phyloP scores from a whole-genome alignment of 2,113 vertebrate genomes.

The Nerophis lumbriciformis region DNA sequence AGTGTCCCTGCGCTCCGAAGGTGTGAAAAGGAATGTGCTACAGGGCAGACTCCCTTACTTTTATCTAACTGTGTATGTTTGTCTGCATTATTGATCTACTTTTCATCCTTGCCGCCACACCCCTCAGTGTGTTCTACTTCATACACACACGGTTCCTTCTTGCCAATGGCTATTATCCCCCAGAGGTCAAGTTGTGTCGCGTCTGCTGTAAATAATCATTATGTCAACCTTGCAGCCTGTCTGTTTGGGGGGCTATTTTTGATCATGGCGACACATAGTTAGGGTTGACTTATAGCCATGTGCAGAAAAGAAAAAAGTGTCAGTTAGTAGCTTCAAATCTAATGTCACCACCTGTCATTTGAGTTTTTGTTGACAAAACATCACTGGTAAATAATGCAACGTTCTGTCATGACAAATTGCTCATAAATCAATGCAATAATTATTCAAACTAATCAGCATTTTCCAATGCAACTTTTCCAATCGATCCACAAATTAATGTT shows the following conservation, averaged over 20 bases:
- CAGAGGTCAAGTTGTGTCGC: conserved; percentile 1
- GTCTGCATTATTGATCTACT: background rate
- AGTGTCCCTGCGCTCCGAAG: background rate
- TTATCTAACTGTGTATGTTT: conserved; percentile 12
- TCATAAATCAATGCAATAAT: background rate
- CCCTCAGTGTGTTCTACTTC: background rate
- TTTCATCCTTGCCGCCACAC: too few species aligned
- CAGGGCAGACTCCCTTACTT: background rate
- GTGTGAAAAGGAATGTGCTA: conserved; percentile 24
- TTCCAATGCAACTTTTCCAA: background rate
- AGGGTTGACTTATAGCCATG: background rate
- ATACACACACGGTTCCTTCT: background rate
- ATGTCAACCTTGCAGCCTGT: background rate
- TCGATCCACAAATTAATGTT: background rate
- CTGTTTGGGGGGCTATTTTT: background rate
- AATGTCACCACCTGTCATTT: too few species aligned
- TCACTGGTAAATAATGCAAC: too few species aligned
- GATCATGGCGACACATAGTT: background rate
- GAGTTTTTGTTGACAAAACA: too few species aligned
- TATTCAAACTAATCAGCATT: background rate
- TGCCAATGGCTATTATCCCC: background rate
- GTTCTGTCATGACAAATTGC: background rate
- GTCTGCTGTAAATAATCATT: background rate
- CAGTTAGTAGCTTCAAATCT: too few species aligned
- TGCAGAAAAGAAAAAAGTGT: background rate